Base-by-base conservation (phyloP, 2,113 vertebrate species). In the Erpornis zantholeuca region DNA sequence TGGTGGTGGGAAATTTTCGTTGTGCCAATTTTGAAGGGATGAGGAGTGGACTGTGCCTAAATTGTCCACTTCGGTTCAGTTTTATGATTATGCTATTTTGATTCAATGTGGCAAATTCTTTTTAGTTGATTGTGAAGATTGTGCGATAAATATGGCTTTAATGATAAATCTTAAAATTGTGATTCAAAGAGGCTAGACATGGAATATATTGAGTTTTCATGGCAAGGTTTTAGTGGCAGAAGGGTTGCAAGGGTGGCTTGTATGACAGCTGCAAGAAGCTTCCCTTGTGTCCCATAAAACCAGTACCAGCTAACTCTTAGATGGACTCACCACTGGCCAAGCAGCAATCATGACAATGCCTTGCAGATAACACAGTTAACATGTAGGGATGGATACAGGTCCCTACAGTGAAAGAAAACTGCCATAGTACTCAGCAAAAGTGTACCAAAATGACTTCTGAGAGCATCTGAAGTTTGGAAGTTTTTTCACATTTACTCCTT, bases 81-180 rank as follows among this genome's bases (percentile, higher is more conserved):
- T 7, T 27, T 53, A 49, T 42, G 7, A 22, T 5, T 2, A 33
- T 8, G 3, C 5, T 27, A 31, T 33, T 63, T 69, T 63, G 12
- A 28, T 45, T 69, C 36, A 4, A 16, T 47, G 19, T 40, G 19
- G 12, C 6, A 24, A 44, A 50, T 20, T 31, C 1, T 36, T 54
- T 44, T 54, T 31, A 65, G 5, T 50, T 71, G 5, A 27, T 45
- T 33, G 11, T 56, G 42, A 40, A 35, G 7, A 52, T 6, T 68
- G 13, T 40, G 11, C 0, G 0, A 33, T 35, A 33, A 27, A 54
- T 31, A 44, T 4, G 4, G 19, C 14, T 73, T 52, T 59, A 59
- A 59, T 16, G 8, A 36, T 44, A 52, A 50, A 50, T 27, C 4
- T 42, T 56, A 8, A 42, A 28, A 57, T 11, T 15, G 10, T 19